Percentiles rank a stretch among this genome's conserved stretches.
phyloP scores from a whole-genome alignment of 2,888 invertebrate genomes.

The Heteromyza rotundicornis region DNA sequence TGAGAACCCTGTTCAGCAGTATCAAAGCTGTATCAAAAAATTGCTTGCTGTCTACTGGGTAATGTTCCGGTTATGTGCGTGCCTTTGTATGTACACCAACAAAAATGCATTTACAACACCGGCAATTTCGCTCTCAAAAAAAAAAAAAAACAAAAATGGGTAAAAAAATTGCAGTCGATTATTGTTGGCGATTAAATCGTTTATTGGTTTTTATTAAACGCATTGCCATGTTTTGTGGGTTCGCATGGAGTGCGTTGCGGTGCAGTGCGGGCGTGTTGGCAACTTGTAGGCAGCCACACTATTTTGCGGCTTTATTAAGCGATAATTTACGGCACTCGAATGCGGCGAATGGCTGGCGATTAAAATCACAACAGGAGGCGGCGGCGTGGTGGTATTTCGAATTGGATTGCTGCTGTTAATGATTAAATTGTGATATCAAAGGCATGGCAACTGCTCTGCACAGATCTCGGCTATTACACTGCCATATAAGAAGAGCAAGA shows the following conservation, averaged over 20 bases:
- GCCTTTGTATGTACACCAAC: background rate
- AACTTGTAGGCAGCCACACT: background rate
- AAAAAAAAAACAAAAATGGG: background rate
- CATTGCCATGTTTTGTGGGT: slow-evolving; percentile 2
- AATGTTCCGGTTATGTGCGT: slow-evolving; percentile 6
- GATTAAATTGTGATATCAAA: background rate
- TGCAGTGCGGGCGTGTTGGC: background rate
- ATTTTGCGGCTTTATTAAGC: slow-evolving; percentile 30
- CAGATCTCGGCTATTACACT: no score
- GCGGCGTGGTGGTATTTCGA: background rate
- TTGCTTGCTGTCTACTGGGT: background rate
- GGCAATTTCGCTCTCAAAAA: no score
- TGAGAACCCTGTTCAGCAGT: no score
- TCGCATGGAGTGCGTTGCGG: background rate
- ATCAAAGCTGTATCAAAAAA: no score
- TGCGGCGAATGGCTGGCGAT: slow-evolving; percentile 23
- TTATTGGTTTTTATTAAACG: slow-evolving; percentile 25
- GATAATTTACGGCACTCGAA: slow-evolving; percentile 28
- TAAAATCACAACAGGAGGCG: slow-evolving; percentile 25
- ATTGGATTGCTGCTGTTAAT: background rate
- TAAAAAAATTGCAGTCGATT: slow-evolving; percentile 17
- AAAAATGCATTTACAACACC: no score
- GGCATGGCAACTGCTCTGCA: background rate
- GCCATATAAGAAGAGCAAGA: background rate
- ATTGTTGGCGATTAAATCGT: slow-evolving; percentile 24